A percentile compares a stretch with the other conserved stretches of the same genome.
Conservation (phyloP, 2,888 invertebrate species). For the Dicranocentrus wangi region DNA sequence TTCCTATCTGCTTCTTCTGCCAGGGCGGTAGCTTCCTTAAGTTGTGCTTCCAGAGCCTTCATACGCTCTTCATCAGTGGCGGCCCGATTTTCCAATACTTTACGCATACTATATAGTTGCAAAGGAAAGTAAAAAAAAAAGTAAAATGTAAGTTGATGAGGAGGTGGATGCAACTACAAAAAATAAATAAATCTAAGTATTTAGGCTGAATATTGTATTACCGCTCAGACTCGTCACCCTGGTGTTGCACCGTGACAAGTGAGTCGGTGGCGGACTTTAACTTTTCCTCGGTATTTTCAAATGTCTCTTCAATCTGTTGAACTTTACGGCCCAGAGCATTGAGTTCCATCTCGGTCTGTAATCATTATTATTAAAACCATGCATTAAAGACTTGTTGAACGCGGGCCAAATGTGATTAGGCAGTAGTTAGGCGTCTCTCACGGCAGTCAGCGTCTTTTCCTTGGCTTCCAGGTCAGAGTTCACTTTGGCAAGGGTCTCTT, state of each 20-base stretch:
- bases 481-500: constrained; percentile 91
- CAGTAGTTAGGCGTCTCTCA: constrained; percentile 3
- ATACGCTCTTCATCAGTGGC: constrained; percentile 80
- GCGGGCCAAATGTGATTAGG: too few relatives aligned
- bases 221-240: constrained; percentile 81
- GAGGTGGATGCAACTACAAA: too few relatives aligned
- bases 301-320: constrained; percentile 79
- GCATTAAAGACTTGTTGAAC: background rate
- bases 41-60: constrained; percentile 78
- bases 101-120: constrained; percentile 81
- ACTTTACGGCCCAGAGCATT: constrained; percentile 78
- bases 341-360: constrained; percentile 78
- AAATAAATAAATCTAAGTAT: too few relatives aligned
- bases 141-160: too few relatives aligned
- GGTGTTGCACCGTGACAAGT: constrained; percentile 79
- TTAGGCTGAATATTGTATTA: too few relatives aligned
- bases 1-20: constrained; percentile 80
- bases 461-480: constrained; percentile 95
- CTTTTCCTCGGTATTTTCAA: constrained; percentile 79
- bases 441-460: constrained; percentile 84
- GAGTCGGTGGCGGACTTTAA: constrained; percentile 78
- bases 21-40: constrained; percentile 79
- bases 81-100: constrained; percentile 81
- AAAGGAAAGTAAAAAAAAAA: too few relatives aligned
- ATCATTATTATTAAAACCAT: constrained; percentile 16